These are phyloP conservation scores for Vanessa tameamea DNA, from an alignment of 1,140 invertebrate species.

Conservation along the genomic window DNA sequence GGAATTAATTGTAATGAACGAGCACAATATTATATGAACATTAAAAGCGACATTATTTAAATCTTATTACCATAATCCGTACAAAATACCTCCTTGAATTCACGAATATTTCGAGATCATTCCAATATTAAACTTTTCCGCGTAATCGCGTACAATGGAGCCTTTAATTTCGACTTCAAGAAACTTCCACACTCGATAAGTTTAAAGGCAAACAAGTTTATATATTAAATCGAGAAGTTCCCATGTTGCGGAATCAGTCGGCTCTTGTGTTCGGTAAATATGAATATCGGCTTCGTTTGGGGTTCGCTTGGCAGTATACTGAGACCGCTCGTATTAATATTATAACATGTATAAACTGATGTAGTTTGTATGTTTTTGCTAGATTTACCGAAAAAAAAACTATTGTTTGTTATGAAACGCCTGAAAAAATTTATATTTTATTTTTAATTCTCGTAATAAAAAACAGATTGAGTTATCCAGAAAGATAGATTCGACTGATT, in stretches of 20 bases:
- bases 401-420: too few species aligned
- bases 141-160: conserved; percentile 10
- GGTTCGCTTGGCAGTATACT: conserved; percentile 29
- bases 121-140: neutral
- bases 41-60: too few species aligned
- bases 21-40: too few species aligned
- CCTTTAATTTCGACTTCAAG: conserved; percentile 37
- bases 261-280: conserved; percentile 61
- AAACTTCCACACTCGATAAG: conserved; percentile 59
- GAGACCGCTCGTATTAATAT: neutral
- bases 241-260: conserved; percentile 60
- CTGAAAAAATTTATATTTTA: too few species aligned
- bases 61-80: neutral
- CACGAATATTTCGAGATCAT: neutral
- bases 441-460: too few species aligned
- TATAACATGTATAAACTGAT: neutral
- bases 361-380: neutral
- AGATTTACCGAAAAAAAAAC: too few species aligned
- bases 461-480: too few species aligned
- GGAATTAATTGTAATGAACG: too few species aligned
- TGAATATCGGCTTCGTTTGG: conserved; percentile 53
- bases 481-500: too few species aligned
- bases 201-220: conserved; percentile 64
- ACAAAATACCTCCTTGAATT: neutral
- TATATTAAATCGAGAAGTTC: conserved; percentile 76